These are phyloP conservation scores for Nesidiocoris tenuis DNA, from an alignment of 2,888 invertebrate species.

Conservation along the genomic window DNA sequence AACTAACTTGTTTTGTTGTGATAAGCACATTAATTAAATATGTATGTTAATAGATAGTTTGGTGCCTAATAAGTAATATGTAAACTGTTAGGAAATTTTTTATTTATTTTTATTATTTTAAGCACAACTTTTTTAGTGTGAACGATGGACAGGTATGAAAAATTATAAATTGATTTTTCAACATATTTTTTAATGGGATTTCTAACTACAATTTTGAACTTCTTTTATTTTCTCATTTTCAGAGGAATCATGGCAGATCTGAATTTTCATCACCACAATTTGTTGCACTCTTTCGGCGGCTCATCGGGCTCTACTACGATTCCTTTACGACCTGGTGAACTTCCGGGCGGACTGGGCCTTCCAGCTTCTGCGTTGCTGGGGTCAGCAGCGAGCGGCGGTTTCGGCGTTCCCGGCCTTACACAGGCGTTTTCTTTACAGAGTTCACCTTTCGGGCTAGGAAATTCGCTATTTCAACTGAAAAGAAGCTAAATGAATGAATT, in stretches of 20 bases:
- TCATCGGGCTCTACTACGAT: not conserved
- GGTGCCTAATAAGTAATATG: too few species aligned
- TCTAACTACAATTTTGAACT: too few species aligned
- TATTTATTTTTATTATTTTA: too few species aligned
- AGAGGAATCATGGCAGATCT: conserved; percentile 27
- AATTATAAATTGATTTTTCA: too few species aligned
- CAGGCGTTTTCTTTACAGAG: conserved; percentile 1
- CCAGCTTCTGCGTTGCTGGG: conserved; percentile 14
- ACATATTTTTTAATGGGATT: too few species aligned
- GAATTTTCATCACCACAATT: conserved; percentile 21
- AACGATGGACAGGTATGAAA: too few species aligned
- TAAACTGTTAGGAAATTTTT: too few species aligned
- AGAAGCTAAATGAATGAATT: not conserved
- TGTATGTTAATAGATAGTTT: too few species aligned
- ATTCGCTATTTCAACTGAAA: not conserved
- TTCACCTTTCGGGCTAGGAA: conserved; percentile 5
- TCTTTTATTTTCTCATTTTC: too few species aligned
- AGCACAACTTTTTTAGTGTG: too few species aligned
- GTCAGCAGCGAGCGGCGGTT: not conserved
- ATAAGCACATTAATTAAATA: too few species aligned
- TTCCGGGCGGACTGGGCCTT: conserved; percentile 26
- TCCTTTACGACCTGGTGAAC: conserved; percentile 21
- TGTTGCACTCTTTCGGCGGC: not conserved
- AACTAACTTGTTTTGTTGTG: too few species aligned
- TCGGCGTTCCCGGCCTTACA: not conserved